Conservation (phyloP, 2,888 invertebrate genomes). For the Agrochola circellaris region DNA sequence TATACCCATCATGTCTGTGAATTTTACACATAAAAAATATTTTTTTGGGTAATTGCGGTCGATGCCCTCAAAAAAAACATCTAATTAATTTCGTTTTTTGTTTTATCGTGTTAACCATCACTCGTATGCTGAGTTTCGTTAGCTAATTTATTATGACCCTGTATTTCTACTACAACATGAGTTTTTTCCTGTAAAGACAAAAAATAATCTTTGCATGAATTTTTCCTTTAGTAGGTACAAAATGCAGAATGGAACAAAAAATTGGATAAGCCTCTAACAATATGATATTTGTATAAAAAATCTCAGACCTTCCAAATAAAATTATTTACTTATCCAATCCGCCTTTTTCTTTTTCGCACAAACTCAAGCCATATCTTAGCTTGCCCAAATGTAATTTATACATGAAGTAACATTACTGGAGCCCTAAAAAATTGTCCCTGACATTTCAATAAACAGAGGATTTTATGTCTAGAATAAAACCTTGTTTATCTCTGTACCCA, state of each 20-base stretch:
- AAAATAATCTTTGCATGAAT: neutral
- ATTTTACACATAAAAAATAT: too few species aligned
- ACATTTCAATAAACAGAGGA: constrained; percentile 46
- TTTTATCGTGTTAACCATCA: too few species aligned
- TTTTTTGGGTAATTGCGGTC: too few species aligned
- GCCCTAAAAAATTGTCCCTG: constrained; percentile 35
- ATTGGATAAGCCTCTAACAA: constrained; percentile 1
- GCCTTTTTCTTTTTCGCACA: constrained; percentile 21
- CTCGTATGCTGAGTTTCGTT: too few species aligned
- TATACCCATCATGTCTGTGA: too few species aligned
- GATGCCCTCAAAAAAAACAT: too few species aligned
- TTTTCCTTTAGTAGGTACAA: neutral
- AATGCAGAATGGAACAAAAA: neutral
- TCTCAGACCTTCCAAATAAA: constrained; percentile 14
- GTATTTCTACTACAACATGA: neutral
- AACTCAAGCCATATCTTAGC: constrained; percentile 11
- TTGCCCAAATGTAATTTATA: constrained; percentile 50
- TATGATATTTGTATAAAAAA: constrained; percentile 44
- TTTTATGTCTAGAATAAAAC: constrained; percentile 50
- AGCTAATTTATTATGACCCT: too few species aligned
- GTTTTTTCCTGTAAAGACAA: neutral
- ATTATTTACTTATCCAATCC: constrained; percentile 44
- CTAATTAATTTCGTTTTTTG: too few species aligned
- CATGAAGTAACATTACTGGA: constrained; percentile 28
- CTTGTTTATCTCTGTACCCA: constrained; percentile 44